Conservation (phyloP, 1,140 invertebrate species). For the Eumaeus atala region DNA sequence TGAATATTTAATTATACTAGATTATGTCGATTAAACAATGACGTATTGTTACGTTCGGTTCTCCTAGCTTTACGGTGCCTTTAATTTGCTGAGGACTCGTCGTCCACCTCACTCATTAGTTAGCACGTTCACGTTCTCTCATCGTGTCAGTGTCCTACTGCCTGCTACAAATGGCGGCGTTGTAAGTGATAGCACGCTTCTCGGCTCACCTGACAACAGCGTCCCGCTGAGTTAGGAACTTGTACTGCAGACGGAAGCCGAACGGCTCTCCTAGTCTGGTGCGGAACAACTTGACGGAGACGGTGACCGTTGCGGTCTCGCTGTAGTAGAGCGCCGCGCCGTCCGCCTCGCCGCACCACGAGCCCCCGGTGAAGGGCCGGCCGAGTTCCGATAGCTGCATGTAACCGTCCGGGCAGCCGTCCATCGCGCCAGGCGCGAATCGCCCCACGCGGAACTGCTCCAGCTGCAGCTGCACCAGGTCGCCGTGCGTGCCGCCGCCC, state of each 20-base stretch:
- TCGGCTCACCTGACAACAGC: slow-evolving; percentile 77
- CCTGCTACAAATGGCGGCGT: too few relatives aligned
- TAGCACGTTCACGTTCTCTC: too few relatives aligned
- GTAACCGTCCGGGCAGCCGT: slow-evolving; percentile 86
- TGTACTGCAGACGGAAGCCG: slow-evolving; percentile 84
- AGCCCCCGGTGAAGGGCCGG: slow-evolving; percentile 86
- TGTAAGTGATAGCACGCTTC: neutral
- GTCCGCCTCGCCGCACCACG: slow-evolving; percentile 86
- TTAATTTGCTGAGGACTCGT: too few relatives aligned
- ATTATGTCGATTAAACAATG: too few relatives aligned
- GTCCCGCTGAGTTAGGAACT: slow-evolving; percentile 56
- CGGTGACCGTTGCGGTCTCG: slow-evolving; percentile 87
- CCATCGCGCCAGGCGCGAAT: slow-evolving; percentile 79
- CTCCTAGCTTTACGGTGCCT: too few relatives aligned
- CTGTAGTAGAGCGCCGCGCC: slow-evolving; percentile 88
- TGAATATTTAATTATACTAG: too few relatives aligned
- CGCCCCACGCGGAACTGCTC: slow-evolving; percentile 88
- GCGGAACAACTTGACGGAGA: slow-evolving; percentile 84
- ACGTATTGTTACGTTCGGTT: too few relatives aligned
- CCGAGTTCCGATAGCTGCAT: slow-evolving; percentile 88
- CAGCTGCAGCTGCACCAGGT: slow-evolving; percentile 88
- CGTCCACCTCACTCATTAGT: too few relatives aligned
- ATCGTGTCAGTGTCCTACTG: too few relatives aligned
- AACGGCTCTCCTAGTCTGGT: slow-evolving; percentile 80
- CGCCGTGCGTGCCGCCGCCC: slow-evolving; percentile 87